phyloP scores from a whole-genome alignment of 1,140 invertebrate species.

The Leptinotarsa defecta region DNA sequence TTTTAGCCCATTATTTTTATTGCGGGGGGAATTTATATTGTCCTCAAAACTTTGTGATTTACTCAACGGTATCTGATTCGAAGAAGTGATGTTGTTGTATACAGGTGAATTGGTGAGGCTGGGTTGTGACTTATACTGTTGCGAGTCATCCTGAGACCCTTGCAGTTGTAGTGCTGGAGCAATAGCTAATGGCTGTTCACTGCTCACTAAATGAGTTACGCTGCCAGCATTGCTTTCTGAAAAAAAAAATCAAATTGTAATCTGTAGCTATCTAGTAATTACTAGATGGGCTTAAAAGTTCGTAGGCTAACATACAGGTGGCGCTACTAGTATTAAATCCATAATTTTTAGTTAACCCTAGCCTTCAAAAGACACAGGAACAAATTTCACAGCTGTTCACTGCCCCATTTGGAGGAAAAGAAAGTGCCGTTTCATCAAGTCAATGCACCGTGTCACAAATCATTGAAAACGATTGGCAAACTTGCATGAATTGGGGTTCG shows the following conservation, averaged over 20 bases:
- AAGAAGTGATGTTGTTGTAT: conserved; percentile 49
- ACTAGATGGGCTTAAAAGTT: too few relatives aligned
- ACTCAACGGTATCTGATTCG: conserved; percentile 34
- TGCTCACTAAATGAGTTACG: conserved; percentile 66
- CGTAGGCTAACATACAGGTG: too few relatives aligned
- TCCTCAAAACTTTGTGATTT: conserved; percentile 51
- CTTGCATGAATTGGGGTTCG: too few relatives aligned
- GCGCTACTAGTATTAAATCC: too few relatives aligned
- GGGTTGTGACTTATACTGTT: conserved; percentile 53
- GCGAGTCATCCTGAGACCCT: conserved; percentile 56
- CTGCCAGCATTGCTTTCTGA: conserved; percentile 69
- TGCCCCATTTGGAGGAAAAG: too few relatives aligned
- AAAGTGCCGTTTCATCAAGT: too few relatives aligned
- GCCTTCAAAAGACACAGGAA: too few relatives aligned
- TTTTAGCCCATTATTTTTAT: conserved; percentile 19
- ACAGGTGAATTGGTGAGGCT: conserved; percentile 52
- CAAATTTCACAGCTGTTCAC: too few relatives aligned
- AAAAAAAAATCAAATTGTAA: conserved; percentile 24
- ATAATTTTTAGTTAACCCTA: too few relatives aligned
- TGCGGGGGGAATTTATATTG: conserved; percentile 41
- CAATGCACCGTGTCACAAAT: too few relatives aligned
- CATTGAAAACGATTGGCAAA: too few relatives aligned
- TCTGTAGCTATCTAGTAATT: too few relatives aligned
- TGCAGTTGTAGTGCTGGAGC: conserved; percentile 53
- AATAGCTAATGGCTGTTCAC: conserved; percentile 66